phyloP scores from a whole-genome alignment of 2,113 vertebrate species.

The Silurus meridionalis region DNA sequence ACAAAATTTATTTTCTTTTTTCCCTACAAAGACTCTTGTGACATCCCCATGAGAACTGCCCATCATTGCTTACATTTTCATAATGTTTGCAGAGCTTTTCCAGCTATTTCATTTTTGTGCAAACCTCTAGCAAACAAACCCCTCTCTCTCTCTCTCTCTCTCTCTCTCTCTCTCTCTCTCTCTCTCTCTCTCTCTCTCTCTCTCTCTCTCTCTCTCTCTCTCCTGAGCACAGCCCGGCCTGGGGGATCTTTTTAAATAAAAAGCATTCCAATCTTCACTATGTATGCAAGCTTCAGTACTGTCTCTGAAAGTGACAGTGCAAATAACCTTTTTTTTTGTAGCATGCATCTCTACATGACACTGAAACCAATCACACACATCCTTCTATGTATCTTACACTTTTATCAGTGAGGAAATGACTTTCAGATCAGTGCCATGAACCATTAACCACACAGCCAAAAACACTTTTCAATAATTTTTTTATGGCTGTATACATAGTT shows the following conservation, averaged over 20 bases:
- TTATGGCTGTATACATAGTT: not conserved
- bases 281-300: not conserved
- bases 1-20: not conserved
- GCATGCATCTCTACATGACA: not conserved
- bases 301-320: slow-evolving; percentile 1
- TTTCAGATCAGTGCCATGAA: not conserved
- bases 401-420: not conserved
- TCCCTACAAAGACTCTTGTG: not conserved
- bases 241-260: not conserved
- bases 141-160: not conserved
- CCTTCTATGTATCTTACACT: not conserved
- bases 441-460: not conserved
- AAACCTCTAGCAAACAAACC: not conserved
- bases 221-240: not conserved
- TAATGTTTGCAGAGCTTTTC: slow-evolving; percentile 6
- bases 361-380: not conserved
- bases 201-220: not conserved
- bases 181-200: not conserved
- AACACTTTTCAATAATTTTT: not conserved
- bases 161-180: not conserved
- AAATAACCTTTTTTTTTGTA: slow-evolving; percentile 9
- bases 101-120: not conserved
- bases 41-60: slow-evolving; percentile 1
- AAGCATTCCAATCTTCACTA: slow-evolving; percentile 14
- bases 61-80: not conserved